Conservation (phyloP, 64 coral and sea anemone species). For the Trachythela sp. region DNA sequence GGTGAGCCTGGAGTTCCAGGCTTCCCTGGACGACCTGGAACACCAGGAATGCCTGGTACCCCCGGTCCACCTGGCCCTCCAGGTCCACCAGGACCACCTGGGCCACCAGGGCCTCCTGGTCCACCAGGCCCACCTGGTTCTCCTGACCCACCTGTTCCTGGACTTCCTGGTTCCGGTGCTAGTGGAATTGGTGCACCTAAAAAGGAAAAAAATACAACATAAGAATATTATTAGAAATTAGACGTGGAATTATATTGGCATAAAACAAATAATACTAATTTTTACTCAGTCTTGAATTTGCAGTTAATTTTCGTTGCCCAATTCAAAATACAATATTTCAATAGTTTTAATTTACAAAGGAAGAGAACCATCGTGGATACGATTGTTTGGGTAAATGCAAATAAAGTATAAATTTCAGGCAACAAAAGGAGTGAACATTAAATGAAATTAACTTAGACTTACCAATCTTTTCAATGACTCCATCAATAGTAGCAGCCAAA, state of each 20-base stretch:
- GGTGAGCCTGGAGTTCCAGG: constrained; percentile 47
- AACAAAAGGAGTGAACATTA: no score
- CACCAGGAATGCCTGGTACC: constrained; percentile 53
- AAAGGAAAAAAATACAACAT: constrained; percentile 8
- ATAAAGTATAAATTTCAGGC: no score
- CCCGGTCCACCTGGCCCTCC: constrained; percentile 60
- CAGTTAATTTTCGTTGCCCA: no score
- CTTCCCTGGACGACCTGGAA: not conserved
- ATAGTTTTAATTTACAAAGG: no score
- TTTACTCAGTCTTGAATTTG: no score
- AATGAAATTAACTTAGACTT: not conserved
- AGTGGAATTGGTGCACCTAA: not conserved
- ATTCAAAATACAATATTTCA: no score
- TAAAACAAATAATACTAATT: no score
- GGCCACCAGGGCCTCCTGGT: constrained; percentile 44
- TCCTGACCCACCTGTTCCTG: not conserved
- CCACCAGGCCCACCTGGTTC: constrained; percentile 43
- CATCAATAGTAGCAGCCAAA: not conserved
- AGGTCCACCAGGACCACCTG: constrained; percentile 42
- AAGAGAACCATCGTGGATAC: constrained; percentile 12
- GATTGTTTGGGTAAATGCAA: not conserved
- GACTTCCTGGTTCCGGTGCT: not conserved
- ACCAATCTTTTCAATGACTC: not conserved
- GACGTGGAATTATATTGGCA: no score
- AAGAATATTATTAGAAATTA: no score